Base-by-base conservation (phyloP, 2,113 vertebrate genomes). In the Potamarius usumacintae region DNA sequence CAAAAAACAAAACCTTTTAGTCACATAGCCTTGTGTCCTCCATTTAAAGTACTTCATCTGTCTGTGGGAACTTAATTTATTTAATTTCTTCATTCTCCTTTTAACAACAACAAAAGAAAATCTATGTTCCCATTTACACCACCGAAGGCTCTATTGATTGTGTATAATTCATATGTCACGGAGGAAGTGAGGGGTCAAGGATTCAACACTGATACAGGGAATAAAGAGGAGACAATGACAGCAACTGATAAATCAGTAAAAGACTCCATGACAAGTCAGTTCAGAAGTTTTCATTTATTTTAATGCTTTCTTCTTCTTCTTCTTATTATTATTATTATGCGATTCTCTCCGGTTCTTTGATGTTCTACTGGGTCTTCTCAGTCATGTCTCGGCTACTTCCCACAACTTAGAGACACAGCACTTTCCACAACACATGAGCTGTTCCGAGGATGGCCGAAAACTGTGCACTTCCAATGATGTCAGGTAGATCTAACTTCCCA, bases 91-190 rank as follows among this genome's bases (percentile, higher is more conserved):
- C 89, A 83, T 0, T 74, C 84, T 86, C 82, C 88, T 80, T 71
- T 65, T 65, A 78, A 85, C 85, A 72, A 79, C 84, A 89, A 90
- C 87, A 88, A 83, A 83, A 89, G 42, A 91, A 91, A 93, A 92
- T 92, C 42, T 85, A 78, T 90, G 91, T 90, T 87, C 78, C 89
- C 85, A 87, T 92, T 93, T 94, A 92, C 62, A 90, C 88, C 89
- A 78, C 17, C 87, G 89, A 89, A 86, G 90, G 81, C 87, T 42
- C 0, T 90, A 90, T 91, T 90, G 83, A 92, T 94, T 93, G 90
- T 25, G 76, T 90, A 89, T 65, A 87, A 88, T 87, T 85, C 76
- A 65, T 63, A 89, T 85, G 30, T 88, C 90, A 8, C 34, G 91
- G 91, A 92, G 74, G 58, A 91, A 85, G 65, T 90, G 67, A 82